These are phyloP conservation scores for Echinops telfairi DNA, from an alignment of 2,113 vertebrate genomes.

Conservation along the genomic window DNA sequence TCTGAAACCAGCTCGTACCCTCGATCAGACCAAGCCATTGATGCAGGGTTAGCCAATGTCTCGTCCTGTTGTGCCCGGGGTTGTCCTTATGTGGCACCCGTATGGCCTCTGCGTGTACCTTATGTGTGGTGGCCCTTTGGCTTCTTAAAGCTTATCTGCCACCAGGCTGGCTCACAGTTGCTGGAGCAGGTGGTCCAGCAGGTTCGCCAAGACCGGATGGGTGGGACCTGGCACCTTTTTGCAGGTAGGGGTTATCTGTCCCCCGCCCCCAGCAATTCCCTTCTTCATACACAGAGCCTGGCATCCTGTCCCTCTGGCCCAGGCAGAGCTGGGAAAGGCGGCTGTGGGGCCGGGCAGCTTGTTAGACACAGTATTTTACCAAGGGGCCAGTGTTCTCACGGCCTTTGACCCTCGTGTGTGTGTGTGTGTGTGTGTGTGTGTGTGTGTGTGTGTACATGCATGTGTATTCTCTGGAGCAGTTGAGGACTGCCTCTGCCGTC, in stretches of 20 bases:
- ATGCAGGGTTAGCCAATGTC: not conserved
- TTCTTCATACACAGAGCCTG: fast-evolving
- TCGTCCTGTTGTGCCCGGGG: too few species aligned
- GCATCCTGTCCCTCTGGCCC: fast-evolving
- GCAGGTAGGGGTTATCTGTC: fast-evolving
- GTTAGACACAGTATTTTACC: too few species aligned
- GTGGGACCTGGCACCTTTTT: fast-evolving
- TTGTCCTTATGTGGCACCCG: too few species aligned
- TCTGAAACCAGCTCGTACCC: not conserved
- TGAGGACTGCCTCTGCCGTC: too few species aligned
- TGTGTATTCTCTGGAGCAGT: not conserved
- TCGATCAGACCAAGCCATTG: too few species aligned
- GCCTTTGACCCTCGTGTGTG: not conserved
- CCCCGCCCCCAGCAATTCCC: too few species aligned
- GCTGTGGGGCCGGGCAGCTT: too few species aligned
- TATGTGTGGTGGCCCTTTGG: too few species aligned
- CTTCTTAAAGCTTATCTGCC: too few species aligned
- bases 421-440: not conserved
- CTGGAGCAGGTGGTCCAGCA: too few species aligned
- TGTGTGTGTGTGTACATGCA: not conserved
- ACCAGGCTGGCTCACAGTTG: too few species aligned
- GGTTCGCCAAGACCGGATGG: fast-evolving
- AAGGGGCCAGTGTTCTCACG: fast-evolving
- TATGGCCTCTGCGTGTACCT: too few species aligned
- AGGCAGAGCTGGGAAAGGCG: fast-evolving